Base-by-base conservation (phyloP, 2,113 vertebrate genomes). In the Chaetodon auriga region DNA sequence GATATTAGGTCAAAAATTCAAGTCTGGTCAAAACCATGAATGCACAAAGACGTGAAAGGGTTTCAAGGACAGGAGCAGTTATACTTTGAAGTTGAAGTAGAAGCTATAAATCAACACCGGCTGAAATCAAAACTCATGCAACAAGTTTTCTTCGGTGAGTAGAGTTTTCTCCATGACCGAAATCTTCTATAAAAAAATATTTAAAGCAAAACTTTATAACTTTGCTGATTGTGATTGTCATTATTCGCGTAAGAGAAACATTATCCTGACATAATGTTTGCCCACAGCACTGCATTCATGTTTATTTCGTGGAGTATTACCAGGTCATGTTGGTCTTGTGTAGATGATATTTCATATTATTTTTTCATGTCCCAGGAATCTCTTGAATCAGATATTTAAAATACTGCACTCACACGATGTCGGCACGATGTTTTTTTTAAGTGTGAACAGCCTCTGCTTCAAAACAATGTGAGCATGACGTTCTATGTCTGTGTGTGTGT, bases 41-140 rank as follows among this genome's bases (percentile, higher is more conserved):
- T 46, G 23, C 38, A 45, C 21, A 25, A 55, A 51, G 65, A 6
- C 11, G 46, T 75, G 19, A 81, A 72, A 71, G 13, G 0, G 4
- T 18, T 70, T 78, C 35, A 78, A 87, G 73, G 85, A 51, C 65
- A 68, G n/a, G 25, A 75, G 35, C 41, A 45, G 6, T 43, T 18
- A 7, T 7, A 16, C 16, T 19, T 6, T n/a, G 45, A 30, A 19
- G 54, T 1, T 80, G 62, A 69, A 65, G 43, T 10, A 51, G 3
- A 41, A 54, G n/a, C 35, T 51, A 19, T 43, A 8, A 80, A 19
- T 64, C 6, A 57, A 46, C 43, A 38, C 3, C 25, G 0, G 16
- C 18, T 68, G 10, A 35, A 19, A 11, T 51, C 2, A 68, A 6
- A 35, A 30, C 6, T 65, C 41, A 15, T 45, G 18, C 38, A 45